Base-by-base conservation (phyloP, 2,888 invertebrate species). In the Melieria crassipennis region DNA sequence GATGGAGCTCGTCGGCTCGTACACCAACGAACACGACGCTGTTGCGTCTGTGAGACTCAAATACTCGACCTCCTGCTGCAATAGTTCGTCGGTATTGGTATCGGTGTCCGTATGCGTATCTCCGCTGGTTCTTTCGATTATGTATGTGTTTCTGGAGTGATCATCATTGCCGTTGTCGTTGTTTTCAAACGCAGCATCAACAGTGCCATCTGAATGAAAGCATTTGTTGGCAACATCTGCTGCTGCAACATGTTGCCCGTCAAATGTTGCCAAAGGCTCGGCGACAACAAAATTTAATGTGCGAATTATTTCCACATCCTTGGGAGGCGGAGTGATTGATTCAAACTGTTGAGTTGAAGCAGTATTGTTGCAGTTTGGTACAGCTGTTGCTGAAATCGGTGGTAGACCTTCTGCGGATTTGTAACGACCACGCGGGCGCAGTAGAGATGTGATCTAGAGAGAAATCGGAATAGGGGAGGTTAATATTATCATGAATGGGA, bases 391-490 rank as follows among this genome's bases (percentile, higher is more conserved):
- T 6, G 58, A 64, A 43, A 74, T 67, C 50, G 65, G 66, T 61
- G 69, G 67, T 58, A 70, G 68, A 58, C 77, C 72, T 68, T 76
- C 66, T 66, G 75, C 71, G 46, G 77, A 70, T 77, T 82, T 79
- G 58, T 77, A 80, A 47, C 82, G 80, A 69, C 80, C 81, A 74
- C 80, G 82, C 60, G 85, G 82, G 47, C 86, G 84, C 61, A 86
- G 80, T 74, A 86, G 71, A n/a, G 86, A 83, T 69, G 86, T 85
- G 69, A 86, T 82, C 86, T 86, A 71, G 7, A 61, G 55, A 65
- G 62, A 57, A 68, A 10, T 30, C 52, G 6, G 55, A 56, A 60
- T 58, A 47, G 4, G 63, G 11, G 47, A 60, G 45, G 48, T 48
- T 52, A 70, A 68, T 30, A 47, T 43, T 46, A 47, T 62, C 16